These are phyloP conservation scores for Perca schrenkii DNA, from an alignment of 2,113 vertebrate species.

Conservation along the genomic window DNA sequence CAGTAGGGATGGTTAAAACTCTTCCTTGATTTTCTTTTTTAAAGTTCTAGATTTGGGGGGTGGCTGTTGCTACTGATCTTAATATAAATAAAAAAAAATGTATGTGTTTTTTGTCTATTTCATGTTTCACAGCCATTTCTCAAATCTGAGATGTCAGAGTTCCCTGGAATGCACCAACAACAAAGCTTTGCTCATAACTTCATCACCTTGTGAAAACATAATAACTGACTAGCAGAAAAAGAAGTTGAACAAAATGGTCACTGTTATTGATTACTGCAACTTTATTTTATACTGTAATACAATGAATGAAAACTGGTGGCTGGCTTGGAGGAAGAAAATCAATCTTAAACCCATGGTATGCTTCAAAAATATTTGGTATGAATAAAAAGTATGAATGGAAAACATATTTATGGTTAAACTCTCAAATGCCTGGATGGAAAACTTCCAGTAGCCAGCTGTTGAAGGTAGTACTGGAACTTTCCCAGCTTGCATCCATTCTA, in stretches of 20 bases:
- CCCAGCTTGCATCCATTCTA: background rate
- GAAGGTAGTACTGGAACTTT: no score
- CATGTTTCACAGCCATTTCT: background rate
- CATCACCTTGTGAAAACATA: background rate
- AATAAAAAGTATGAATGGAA: background rate
- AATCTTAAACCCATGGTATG: background rate
- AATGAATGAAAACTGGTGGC: background rate
- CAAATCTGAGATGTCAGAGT: background rate
- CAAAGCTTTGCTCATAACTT: no score
- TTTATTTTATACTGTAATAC: background rate
- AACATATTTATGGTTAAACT: conserved; percentile 3
- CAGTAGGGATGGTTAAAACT: no score
- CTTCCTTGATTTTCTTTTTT: no score
- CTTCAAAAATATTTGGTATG: background rate
- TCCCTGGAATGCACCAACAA: background rate
- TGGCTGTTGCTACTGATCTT: background rate
- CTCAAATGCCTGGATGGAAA: background rate
- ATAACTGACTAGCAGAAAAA: background rate
- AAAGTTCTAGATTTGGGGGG: background rate
- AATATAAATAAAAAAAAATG: background rate
- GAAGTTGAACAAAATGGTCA: background rate
- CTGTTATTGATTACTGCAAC: background rate
- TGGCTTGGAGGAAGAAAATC: background rate
- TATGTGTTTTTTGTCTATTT: background rate
- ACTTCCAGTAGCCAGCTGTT: background rate